Base-by-base conservation (phyloP, 1,140 invertebrate species). In the Macrobrachium nipponense region DNA sequence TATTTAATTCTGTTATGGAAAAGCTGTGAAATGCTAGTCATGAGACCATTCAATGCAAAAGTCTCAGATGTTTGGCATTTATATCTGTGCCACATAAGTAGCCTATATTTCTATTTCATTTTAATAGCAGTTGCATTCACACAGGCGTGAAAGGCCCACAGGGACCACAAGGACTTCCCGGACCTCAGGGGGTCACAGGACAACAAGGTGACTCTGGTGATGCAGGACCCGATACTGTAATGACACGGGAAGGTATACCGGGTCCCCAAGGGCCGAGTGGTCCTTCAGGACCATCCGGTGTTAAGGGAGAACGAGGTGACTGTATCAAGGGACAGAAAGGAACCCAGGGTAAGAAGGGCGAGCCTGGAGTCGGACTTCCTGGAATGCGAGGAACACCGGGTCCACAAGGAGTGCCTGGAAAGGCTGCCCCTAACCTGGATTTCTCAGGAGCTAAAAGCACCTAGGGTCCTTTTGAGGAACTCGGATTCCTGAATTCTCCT, bases 271-370 rank as follows among this genome's bases (percentile, higher is more conserved):
- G 82, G 1, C 61, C 72, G 43, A 72, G 72, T 17, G 82, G 82
- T 0, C 60, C 60, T 61, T 18, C 60, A 14, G 82, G 82, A 2
- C 17, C 44, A 7, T 11, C 8, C 3, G 82, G 82, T 12, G 1
- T 20, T 15, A 77, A 68, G 36, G 82, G 82, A 10, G 36, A 51
- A 0, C 43, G 27, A 10, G 82, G 82, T 20, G 82, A 83, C 82
- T 83, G 82, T 27, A 83, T 59, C 12, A 76, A 83, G 61, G 82
- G 82, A 12, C 20, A 72, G 5, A 83, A 83, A 44, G 82, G 82
- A 18, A 23, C 72, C 0, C 14, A 15, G 60, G 82, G 82, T 15
- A 62, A 27, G 72, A 83, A 77, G 60, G 82, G 82, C 27, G 73
- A 83, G 8, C 60, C 72, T 6, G 82, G 82, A 17, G 72, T 77